These are phyloP conservation scores for Sebastes alutus DNA, from an alignment of 2,797 vertebrate genomes.

Conservation along the genomic window DNA sequence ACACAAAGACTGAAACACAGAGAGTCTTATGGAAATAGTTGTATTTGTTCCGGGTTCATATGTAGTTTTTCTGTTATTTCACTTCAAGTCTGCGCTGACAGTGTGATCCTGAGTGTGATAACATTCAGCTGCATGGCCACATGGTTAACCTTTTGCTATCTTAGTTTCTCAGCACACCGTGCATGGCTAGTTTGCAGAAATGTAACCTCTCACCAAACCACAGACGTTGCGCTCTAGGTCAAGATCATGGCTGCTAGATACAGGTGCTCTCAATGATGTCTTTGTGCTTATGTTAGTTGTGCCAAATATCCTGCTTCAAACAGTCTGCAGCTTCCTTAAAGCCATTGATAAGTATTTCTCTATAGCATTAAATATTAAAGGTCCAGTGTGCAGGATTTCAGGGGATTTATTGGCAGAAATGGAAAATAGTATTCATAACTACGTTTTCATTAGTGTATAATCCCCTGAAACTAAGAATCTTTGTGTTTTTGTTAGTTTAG, in stretches of 20 bases:
- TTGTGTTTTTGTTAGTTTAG: too few relatives aligned
- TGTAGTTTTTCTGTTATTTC: conserved; percentile 4
- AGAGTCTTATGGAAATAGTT: not conserved
- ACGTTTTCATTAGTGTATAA: too few relatives aligned
- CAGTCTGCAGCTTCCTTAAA: not conserved
- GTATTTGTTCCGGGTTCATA: not conserved
- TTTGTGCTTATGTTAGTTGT: not conserved
- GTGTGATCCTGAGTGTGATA: conserved; percentile 4
- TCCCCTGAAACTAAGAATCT: too few relatives aligned
- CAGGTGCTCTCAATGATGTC: not conserved
- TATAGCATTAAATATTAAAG: not conserved
- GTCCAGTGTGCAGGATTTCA: too few relatives aligned
- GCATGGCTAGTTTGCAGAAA: conserved; percentile 3
- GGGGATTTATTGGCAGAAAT: too few relatives aligned
- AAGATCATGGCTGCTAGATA: not conserved
- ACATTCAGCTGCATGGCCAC: conserved; percentile 8
- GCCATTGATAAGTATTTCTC: not conserved
- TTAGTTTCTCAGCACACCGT: not conserved
- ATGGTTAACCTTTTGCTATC: conserved; percentile 23
- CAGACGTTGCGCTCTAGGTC: not conserved
- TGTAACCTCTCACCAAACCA: conserved; percentile 17
- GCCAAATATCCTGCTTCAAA: not conserved
- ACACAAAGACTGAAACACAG: not conserved
- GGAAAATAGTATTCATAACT: too few relatives aligned
- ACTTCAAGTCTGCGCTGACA: not conserved